Conservation (phyloP, 1,140 invertebrate species). For the Neuroterus valhalla region DNA sequence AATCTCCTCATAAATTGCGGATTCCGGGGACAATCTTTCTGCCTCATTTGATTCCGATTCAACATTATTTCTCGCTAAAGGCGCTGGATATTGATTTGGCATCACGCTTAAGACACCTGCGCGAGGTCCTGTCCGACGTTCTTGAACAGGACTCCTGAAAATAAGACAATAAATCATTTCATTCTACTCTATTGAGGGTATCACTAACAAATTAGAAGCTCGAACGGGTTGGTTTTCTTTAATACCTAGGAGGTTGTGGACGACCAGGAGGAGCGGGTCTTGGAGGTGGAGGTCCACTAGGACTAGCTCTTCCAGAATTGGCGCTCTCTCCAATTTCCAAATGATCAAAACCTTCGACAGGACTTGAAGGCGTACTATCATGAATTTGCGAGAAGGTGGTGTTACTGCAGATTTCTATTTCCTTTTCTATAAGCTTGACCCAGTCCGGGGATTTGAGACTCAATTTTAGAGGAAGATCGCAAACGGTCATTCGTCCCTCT, state of each 20-base stretch:
- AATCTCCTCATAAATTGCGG: slow-evolving; percentile 77
- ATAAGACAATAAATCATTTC: neutral
- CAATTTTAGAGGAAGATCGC: slow-evolving; percentile 82
- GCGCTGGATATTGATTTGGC: slow-evolving; percentile 45
- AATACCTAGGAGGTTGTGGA: slow-evolving; percentile 71
- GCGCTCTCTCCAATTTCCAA: slow-evolving; percentile 59
- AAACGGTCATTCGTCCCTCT: slow-evolving; percentile 78
- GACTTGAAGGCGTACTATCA: slow-evolving; percentile 63
- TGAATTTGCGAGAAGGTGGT: slow-evolving; percentile 86
- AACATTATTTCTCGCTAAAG: slow-evolving; percentile 13
- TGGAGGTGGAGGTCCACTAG: slow-evolving; percentile 57
- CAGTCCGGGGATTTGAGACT: slow-evolving; percentile 90
- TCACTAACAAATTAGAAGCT: neutral
- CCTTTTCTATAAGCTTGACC: slow-evolving; percentile 85
- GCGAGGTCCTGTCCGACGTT: slow-evolving; percentile 42
- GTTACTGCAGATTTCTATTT: slow-evolving; percentile 88
- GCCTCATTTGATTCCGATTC: slow-evolving; percentile 42
- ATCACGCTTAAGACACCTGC: slow-evolving; percentile 49
- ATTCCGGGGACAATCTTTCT: slow-evolving; percentile 65
- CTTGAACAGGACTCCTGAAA: slow-evolving; percentile 25
- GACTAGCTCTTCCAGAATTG: slow-evolving; percentile 57
- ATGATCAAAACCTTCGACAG: slow-evolving; percentile 68
- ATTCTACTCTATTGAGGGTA: neutral
- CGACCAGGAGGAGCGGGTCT: slow-evolving; percentile 76
- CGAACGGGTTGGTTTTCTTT: neutral